Conservation (phyloP, 1,140 invertebrate species). For the Rhagoletis zephyria region DNA sequence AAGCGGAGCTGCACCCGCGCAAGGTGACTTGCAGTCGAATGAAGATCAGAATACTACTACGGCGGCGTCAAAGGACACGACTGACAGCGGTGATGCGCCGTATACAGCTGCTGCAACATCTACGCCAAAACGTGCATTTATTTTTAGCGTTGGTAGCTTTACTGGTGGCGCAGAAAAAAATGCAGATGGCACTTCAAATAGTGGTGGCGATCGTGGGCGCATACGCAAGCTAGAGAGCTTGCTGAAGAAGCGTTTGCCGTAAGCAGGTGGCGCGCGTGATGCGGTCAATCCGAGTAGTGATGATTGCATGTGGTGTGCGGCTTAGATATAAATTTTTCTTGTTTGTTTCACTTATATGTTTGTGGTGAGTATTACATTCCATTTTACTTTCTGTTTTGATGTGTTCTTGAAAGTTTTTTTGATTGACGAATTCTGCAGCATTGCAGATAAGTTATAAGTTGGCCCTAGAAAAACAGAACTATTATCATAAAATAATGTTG, state of each 20-base stretch:
- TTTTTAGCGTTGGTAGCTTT: slow-evolving; percentile 71
- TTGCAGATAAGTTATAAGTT: too few relatives aligned
- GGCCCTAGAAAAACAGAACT: too few relatives aligned
- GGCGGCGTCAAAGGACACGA: slow-evolving; percentile 52
- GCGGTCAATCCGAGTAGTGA: too few relatives aligned
- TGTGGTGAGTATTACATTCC: slow-evolving; percentile 46
- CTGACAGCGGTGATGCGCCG: neutral
- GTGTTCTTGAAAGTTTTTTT: neutral
- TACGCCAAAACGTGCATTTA: slow-evolving; percentile 66
- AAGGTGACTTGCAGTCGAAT: neutral
- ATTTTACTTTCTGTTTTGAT: slow-evolving; percentile 13
- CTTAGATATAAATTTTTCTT: slow-evolving; percentile 11
- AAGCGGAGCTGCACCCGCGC: neutral
- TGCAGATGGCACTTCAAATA: slow-evolving; percentile 73
- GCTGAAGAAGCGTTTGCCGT: slow-evolving; percentile 79
- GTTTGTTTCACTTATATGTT: neutral
- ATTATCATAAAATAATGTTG: too few relatives aligned
- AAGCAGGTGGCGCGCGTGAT: slow-evolving; percentile 21
- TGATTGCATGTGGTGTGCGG: too few relatives aligned
- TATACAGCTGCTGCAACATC: too few relatives aligned
- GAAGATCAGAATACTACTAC: slow-evolving; percentile 59
- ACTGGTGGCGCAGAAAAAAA: slow-evolving; percentile 65
- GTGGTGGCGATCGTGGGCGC: slow-evolving; percentile 79
- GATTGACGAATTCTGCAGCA: neutral
- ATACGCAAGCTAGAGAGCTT: slow-evolving; percentile 85